Evolutionary conservation across 2,113 vertebrate genomes (phyloP).

Genomic region (Myrmecophaga tridactyla): DNA sequence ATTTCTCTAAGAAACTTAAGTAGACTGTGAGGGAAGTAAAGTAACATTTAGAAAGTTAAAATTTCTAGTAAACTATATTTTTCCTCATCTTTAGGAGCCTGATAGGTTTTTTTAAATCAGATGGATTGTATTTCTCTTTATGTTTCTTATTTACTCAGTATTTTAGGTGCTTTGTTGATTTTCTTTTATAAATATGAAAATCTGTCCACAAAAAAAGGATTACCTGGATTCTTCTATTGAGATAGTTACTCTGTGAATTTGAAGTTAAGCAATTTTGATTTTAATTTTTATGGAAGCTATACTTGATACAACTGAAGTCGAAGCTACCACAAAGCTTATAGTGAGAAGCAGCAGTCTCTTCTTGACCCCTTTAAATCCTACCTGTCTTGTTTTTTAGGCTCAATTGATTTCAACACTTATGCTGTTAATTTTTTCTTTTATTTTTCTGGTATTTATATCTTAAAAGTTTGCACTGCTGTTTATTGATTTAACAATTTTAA

Average conservation of each 20-base stretch:
- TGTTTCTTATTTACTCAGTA: conserved; percentile 13
- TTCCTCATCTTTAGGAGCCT: background rate
- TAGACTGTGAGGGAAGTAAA: background rate
- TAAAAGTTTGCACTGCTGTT: background rate
- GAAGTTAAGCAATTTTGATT: background rate
- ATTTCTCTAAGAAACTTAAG: no score
- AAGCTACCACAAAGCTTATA: background rate
- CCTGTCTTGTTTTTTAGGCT: background rate
- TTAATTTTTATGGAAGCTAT: background rate
- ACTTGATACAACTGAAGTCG: background rate
- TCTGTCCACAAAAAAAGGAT: background rate
- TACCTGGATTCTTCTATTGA: background rate
- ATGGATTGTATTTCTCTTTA: background rate
- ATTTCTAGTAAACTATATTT: background rate
- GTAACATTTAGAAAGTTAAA: background rate
- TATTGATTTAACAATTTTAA: background rate
- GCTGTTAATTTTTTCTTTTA: background rate
- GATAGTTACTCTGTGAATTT: background rate
- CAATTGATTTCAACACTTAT: background rate
- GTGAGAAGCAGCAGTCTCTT: background rate
- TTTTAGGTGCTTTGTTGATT: conserved; percentile 1
- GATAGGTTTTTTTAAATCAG: background rate
- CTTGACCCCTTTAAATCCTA: background rate
- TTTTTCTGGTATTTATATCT: background rate
- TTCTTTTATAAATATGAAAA: background rate